Evolutionary conservation across 92 coral and sea anemone genomes (phyloP).

Genomic region (Parazoanthus swiftii): DNA sequence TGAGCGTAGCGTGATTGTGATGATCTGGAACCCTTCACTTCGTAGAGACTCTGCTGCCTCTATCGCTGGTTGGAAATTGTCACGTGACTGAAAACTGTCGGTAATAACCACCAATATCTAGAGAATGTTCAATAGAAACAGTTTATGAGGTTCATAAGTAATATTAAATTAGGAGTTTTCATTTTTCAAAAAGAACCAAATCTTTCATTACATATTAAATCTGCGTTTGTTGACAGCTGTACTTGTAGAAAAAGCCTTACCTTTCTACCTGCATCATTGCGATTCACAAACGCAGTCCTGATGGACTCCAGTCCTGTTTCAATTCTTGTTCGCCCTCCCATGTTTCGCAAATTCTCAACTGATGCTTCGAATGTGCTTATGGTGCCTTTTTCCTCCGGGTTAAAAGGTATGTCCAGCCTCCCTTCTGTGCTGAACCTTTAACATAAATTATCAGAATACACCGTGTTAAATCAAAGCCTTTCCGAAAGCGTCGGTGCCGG

Average conservation of each 20-base stretch:
- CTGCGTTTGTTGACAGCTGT: neutral
- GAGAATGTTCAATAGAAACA: neutral
- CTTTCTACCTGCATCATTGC: neutral
- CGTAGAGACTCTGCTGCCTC: neutral
- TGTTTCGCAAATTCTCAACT: neutral
- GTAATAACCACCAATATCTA: constrained; percentile 2
- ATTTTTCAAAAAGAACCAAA: too few relatives aligned
- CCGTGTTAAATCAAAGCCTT: too few relatives aligned
- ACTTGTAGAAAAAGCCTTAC: neutral
- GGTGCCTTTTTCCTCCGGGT: neutral
- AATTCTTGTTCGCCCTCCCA: neutral
- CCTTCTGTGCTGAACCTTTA: constrained; percentile 4
- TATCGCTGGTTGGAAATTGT: neutral
- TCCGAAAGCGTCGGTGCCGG: neutral
- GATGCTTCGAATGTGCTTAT: neutral
- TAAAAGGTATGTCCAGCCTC: constrained; percentile 1
- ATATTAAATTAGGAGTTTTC: neutral
- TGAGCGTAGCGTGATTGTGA: neutral
- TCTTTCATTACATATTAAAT: neutral
- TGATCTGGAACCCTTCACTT: neutral
- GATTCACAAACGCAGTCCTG: constrained; percentile 4
- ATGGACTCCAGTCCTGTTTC: constrained; percentile 23
- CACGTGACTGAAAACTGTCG: neutral
- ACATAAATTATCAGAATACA: neutral
- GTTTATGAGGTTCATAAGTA: neutral